Evolutionary conservation across 2,113 vertebrate genomes (phyloP).

Genomic region (Misgurnus mizolepis): DNA sequence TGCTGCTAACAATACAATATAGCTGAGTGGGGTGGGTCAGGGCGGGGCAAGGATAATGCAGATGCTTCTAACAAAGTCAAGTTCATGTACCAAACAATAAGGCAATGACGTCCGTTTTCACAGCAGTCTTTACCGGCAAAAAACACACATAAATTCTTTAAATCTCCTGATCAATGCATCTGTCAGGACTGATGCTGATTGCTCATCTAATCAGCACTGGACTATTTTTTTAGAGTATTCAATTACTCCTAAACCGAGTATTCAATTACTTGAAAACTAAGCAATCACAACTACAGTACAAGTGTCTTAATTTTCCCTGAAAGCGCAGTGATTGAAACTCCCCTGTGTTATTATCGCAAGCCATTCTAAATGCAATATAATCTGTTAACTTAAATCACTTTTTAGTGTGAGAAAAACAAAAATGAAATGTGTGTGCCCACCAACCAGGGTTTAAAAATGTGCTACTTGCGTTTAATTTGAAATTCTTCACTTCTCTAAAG

Average conservation of each 20-base stretch:
- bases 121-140: not conserved
- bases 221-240: slow-evolving; percentile 22
- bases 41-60: too few relatives aligned
- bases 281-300: not conserved
- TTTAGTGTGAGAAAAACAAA: not conserved
- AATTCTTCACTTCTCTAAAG: not conserved
- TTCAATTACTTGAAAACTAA: slow-evolving; percentile 24
- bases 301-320: slow-evolving; percentile 10
- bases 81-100: not conserved
- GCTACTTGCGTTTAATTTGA: not conserved
- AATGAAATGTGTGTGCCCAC: not conserved
- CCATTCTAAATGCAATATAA: not conserved
- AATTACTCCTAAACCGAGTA: slow-evolving; percentile 28
- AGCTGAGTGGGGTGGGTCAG: too few relatives aligned
- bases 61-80: too few relatives aligned
- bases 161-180: slow-evolving; percentile 26
- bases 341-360: not conserved
- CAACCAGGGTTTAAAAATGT: not conserved
- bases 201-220: slow-evolving; percentile 11
- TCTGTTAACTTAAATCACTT: slow-evolving; percentile 5
- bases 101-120: not conserved
- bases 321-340: slow-evolving; percentile 1
- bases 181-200: slow-evolving; percentile 13
- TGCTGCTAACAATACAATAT: too few relatives aligned
- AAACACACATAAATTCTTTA: not conserved